A percentile compares a stretch with the other conserved stretches of the same genome.
Evolutionary conservation across 2,888 invertebrate genomes (phyloP).

Genomic region (Hyppa rectilinea): DNA sequence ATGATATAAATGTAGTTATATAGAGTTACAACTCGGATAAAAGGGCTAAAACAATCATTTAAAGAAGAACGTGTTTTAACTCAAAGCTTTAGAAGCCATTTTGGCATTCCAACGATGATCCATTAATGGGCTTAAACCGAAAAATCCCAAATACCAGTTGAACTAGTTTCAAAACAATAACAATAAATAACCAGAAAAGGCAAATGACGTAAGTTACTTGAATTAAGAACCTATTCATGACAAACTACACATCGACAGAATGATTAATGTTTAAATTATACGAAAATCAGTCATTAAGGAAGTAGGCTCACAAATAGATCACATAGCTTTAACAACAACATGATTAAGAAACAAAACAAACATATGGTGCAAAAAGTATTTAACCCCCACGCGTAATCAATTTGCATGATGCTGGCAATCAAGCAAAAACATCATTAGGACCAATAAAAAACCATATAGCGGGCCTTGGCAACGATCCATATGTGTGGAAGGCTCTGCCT

Average conservation of each 20-base stretch:
- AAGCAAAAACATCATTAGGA: conserved; percentile 64
- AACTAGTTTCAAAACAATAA: conserved; percentile 32
- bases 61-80: too few species aligned
- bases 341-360: conserved; percentile 60
- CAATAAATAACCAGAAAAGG: conserved; percentile 15
- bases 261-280: conserved; percentile 46
- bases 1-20: background rate
- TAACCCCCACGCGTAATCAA: conserved; percentile 70
- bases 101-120: background rate
- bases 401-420: conserved; percentile 64
- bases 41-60: background rate
- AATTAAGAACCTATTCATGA: conserved; percentile 27
- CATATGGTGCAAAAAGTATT: conserved; percentile 57
- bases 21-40: too few species aligned
- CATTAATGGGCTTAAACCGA: background rate
- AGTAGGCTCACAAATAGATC: conserved; percentile 49
- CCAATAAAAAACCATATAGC: conserved; percentile 63
- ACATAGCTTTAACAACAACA: conserved; percentile 56
- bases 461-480: conserved; percentile 78
- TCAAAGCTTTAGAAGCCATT: background rate
- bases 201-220: conserved; percentile 30
- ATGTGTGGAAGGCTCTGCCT: conserved; percentile 75
- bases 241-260: conserved; percentile 18
- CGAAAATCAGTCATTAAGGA: conserved; percentile 42
- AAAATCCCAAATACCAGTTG: conserved; percentile 1